Evolutionary conservation across 2,113 vertebrate species (phyloP), one percentile per base, ranked within the genome.

Genomic region (Tauraco erythrolophus): DNA sequence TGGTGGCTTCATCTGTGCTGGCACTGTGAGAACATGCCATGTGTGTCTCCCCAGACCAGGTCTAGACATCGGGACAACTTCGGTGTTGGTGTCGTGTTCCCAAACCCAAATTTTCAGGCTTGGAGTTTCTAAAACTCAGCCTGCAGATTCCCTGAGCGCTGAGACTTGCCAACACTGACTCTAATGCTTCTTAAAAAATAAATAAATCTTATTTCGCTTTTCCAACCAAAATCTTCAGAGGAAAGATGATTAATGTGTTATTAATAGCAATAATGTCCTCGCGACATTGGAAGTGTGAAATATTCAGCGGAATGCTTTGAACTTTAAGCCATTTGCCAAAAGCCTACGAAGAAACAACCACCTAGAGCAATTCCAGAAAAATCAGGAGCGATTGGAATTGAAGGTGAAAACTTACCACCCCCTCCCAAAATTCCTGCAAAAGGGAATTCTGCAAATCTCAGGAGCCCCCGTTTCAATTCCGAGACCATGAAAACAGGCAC

Each of bases 341-440:
- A 91, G 10, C 41, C n/a, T 0, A 1, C 0, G 45, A 95, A 81
- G 57, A 24, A 48, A 88, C 69, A 51, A 15, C 35, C 25, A 79
- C 74, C 84, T 39, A 81, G 8, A 66, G n/a, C 28, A 9, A 64
- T 12, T 53, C 5, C 1, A 39, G 70, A 57, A 41, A 86, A 87
- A 71, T 19, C 18, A 2, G 6, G 39, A 46, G 3, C 0, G 41
- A 77, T 45, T 9, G 1, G 28, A 41, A 81, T 0, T 0, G 6
- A 71, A 41, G 48, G 27, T 14, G 79, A 28, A 46, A 68, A 37
- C 2, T 4, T 27, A 2, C 4, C 6, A 8, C 7, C 3, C 0
- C 5, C 14, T 6, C 37, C 3, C 2, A 5, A 19, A 58, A 62
- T 19, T 28, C 13, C 60, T 13, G 6, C 27, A 31, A 53, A 54